Evolutionary conservation across 2,113 vertebrate species (phyloP), one percentile per base, ranked within the genome.

Genomic region (Amphiprion percula): DNA sequence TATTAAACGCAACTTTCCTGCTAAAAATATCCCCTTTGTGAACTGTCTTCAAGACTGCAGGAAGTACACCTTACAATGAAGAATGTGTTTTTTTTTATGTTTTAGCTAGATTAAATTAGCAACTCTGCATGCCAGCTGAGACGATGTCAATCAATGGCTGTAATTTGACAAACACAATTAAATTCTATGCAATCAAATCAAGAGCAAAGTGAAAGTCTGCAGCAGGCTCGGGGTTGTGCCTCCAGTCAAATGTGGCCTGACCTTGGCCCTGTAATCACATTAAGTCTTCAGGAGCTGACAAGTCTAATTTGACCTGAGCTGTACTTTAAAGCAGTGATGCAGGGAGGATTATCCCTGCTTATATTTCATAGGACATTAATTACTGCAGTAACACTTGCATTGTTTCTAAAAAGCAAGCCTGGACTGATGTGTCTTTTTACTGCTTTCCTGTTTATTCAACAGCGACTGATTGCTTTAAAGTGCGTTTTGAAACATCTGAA

Each of bases 291-390:
- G 60, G 44, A 74, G 67, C 54, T 74, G 73, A 77, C 80, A 50
- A 71, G 60, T 74, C 60, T 44, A 71, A 39, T 78, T 74, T 88
- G 60, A 78, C 65, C 80, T 71, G 23, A 71, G 76, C 60, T 26
- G 15, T 53, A 66, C 26, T 73, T 62, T 75, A 26, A 61, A 52
- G 56, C 47, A 24, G 56, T 64, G 47, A 55, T 65, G 62, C 63
- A 67, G 30, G 82, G 24, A 73, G 55, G 74, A 77, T 79, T 77
- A 85, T 82, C 75, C 39, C n/a, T 56, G 55, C 77, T 70, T 33
- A 71, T 19, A 76, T 69, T 77, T 41, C 19, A 39, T 23, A 28
- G 12, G 0, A 62, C 49, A 62, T 19, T n/a, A 62, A 76, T 80
- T 67, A 54, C 59, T 72, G 59, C 24, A 50, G 44, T 7, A 21